Conservation (phyloP, 2,113 vertebrate genomes). For the Ophthalmolycus amberensis region DNA sequence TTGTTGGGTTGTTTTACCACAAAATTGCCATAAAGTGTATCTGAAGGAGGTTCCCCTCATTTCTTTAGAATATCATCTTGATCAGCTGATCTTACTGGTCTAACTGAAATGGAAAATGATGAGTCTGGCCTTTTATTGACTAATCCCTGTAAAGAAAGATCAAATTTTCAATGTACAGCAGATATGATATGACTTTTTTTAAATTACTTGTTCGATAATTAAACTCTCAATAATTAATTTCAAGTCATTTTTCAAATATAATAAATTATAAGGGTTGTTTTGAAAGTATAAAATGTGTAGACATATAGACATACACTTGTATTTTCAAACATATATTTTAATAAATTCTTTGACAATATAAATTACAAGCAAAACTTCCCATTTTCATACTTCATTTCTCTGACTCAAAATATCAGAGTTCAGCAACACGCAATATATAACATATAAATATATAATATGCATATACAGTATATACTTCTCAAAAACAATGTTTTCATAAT, state of each 20-base stretch:
- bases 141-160: neutral
- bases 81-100: neutral
- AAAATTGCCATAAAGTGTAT: neutral
- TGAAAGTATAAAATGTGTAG: neutral
- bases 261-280: no score
- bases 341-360: slow-evolving; percentile 12
- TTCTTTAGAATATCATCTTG: neutral
- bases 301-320: neutral
- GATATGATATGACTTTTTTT: neutral
- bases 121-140: neutral
- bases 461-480: neutral
- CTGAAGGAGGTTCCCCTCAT: neutral
- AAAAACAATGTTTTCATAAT: neutral
- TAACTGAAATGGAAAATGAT: neutral
- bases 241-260: no score
- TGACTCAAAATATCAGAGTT: neutral
- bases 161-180: neutral
- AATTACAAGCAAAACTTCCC: neutral
- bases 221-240: no score
- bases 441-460: neutral
- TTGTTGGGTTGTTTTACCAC: neutral
- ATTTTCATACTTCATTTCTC: neutral
- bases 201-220: no score
- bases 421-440: neutral
- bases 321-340: slow-evolving; percentile 1